Base-by-base conservation (phyloP, 2,113 vertebrate genomes). In the Oncorhynchus keta region DNA sequence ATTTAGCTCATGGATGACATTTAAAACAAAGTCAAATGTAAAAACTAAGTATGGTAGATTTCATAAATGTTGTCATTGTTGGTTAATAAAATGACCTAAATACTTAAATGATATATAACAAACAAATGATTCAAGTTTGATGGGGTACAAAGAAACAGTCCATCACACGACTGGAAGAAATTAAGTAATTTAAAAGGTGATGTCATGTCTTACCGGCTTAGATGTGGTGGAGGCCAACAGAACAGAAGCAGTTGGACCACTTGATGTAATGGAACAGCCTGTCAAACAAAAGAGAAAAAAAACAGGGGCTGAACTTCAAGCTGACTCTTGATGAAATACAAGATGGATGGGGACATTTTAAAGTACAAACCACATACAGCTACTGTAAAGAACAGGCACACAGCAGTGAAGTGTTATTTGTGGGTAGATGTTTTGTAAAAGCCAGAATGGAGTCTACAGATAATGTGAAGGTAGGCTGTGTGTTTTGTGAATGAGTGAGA, bases 231-330 rank as follows among this genome's bases (percentile, higher is more conserved):
- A 68, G 24, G 48, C 48, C 28, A 35, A 20, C 26, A n/a, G 28
- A 84, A 82, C 78, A 77, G 78, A 65, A 64, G 75, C 78, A 49
- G 76, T 18, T 71, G 66, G 77, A 22, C 79, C 61, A 1, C 65
- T 0, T 49, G 77, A 28, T 81, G 13, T 12, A 20, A 77, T 68
- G 75, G 61, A 62, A 74, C 69, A 66, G 74, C 68, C 86, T 84
- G 89, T 89, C 76, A 85, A 83, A 80, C 59, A 70, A 45, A 68
- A 39, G 67, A 79, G 82, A 28, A 5, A 8, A 78, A 76, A 88
- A 83, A 81, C 74, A 71, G 1, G 7, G 51, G 1, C 13, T 57
- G 14, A 79, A 68, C 5, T 55, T 55, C 51, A 55, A 16, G 74
- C 35, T 0, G 0, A 77, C 70, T 83, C 24, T 0, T 28, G 55